Percentiles rank a stretch among this genome's conserved stretches.
phyloP scores from a whole-genome alignment of 2,113 vertebrate genomes.

The Maylandia zebra region DNA sequence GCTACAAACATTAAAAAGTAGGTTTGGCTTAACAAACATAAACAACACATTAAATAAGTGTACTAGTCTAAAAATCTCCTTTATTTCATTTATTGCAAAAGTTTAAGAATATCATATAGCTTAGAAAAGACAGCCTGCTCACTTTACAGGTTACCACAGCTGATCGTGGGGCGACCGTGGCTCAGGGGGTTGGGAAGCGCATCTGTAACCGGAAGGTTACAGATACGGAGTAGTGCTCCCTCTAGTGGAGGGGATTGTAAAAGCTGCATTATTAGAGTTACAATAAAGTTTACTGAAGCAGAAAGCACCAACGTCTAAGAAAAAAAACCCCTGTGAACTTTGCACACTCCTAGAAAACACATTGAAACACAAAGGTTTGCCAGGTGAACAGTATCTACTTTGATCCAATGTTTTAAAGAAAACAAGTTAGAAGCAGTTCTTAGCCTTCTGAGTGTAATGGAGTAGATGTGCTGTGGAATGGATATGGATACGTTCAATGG shows the following conservation, averaged over 20 bases:
- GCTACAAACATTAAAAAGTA: background rate
- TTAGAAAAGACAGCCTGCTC: background rate
- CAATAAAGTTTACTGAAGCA: background rate
- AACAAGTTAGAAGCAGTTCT: background rate
- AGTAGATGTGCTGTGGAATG: background rate
- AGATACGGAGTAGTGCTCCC: no score
- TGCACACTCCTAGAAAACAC: background rate
- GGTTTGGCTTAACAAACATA: background rate
- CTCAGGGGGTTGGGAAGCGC: no score
- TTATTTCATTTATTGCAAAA: background rate
- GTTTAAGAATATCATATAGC: background rate
- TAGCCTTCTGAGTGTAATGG: background rate
- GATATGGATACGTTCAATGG: accelerated
- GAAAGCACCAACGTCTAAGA: background rate
- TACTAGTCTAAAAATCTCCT: background rate
- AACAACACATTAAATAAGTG: background rate
- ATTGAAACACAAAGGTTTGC: background rate
- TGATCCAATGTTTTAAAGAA: background rate
- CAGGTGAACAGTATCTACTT: background rate
- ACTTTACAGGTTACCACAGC: background rate
- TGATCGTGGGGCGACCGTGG: background rate
- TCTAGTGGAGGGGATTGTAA: background rate
- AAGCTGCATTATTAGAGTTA: background rate
- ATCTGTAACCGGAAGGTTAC: no score
- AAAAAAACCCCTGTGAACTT: background rate